These are phyloP conservation scores for Galeopsomyia nigrocyanea DNA, from an alignment of 2,888 invertebrate genomes.

Conservation along the genomic window DNA sequence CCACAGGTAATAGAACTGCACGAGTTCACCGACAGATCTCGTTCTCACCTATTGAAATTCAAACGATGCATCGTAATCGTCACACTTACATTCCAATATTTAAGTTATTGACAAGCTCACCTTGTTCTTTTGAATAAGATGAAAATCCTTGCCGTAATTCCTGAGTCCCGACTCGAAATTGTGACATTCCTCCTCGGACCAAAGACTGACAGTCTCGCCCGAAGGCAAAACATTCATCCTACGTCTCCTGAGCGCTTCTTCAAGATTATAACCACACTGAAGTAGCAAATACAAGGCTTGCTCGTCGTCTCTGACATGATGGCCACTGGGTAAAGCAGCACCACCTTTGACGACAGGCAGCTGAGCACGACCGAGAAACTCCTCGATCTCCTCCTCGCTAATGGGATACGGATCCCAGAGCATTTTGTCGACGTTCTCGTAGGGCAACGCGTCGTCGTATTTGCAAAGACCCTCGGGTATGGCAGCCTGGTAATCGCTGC, in stretches of 20 bases:
- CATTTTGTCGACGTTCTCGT: constrained; percentile 95
- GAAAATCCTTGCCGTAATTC: constrained; percentile 96
- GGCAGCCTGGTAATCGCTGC: constrained; percentile 92
- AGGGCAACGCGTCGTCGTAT: constrained; percentile 94
- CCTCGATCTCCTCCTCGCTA: constrained; percentile 81
- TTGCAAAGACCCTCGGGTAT: constrained; percentile 93
- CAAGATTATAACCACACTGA: constrained; percentile 95
- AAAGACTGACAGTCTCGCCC: constrained; percentile 84
- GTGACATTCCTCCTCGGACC: constrained; percentile 97
- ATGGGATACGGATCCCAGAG: constrained; percentile 91
- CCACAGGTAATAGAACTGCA: constrained; percentile 97
- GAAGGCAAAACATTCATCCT: constrained; percentile 80
- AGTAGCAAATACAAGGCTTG: constrained; percentile 91
- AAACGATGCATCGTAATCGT: constrained; percentile 13
- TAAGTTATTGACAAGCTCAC: constrained; percentile 66
- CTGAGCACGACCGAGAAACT: constrained; percentile 79
- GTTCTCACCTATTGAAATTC: constrained; percentile 79
- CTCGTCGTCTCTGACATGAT: constrained; percentile 87
- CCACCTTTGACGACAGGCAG: constrained; percentile 62
- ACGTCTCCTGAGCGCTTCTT: constrained; percentile 88
- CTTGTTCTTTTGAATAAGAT: constrained; percentile 92
- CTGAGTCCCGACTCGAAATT: constrained; percentile 97
- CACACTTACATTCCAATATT: too few species aligned
- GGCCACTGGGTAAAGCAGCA: constrained; percentile 78
- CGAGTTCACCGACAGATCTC: constrained; percentile 94